Evolutionary conservation across 2,888 invertebrate species (phyloP).

Genomic region (Ischnus inquisitorius): DNA sequence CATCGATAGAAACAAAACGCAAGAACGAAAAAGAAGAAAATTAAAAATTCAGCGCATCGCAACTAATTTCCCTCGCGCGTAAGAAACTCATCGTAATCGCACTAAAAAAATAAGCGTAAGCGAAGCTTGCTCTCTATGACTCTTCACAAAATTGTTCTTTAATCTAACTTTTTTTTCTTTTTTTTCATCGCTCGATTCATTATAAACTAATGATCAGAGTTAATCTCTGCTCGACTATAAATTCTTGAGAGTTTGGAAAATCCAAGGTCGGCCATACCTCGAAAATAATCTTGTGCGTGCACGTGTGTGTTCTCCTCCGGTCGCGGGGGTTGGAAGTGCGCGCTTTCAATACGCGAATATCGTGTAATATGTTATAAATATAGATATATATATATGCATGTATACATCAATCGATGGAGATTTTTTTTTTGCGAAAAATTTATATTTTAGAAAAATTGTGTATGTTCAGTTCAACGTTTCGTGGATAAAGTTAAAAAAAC

Average conservation of each 20-base stretch:
- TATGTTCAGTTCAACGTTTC: not conserved
- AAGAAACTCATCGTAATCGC: not conserved
- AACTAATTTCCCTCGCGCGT: slow-evolving; percentile 20
- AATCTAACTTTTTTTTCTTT: slow-evolving; percentile 4
- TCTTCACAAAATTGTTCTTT: slow-evolving; percentile 15
- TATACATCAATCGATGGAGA: not conserved
- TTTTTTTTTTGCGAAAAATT: not conserved
- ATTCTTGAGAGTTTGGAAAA: slow-evolving; percentile 35
- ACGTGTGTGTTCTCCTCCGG: slow-evolving; percentile 48
- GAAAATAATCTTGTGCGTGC: slow-evolving; percentile 46
- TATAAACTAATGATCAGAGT: slow-evolving; percentile 35
- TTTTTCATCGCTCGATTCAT: slow-evolving; percentile 9
- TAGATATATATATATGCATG: not conserved
- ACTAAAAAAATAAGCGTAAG: slow-evolving; percentile 38
- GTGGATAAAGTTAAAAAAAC: slow-evolving; percentile 7
- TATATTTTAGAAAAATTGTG: not conserved
- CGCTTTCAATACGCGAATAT: not conserved
- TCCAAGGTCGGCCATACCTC: slow-evolving; percentile 54
- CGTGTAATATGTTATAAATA: not conserved
- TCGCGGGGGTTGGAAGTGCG: slow-evolving; percentile 35
- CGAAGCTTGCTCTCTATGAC: slow-evolving; percentile 29
- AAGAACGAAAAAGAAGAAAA: slow-evolving; percentile 2
- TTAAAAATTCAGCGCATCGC: slow-evolving; percentile 20
- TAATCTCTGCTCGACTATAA: slow-evolving; percentile 46
- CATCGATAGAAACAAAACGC: not conserved